A percentile compares a stretch with the other conserved stretches of the same genome.
These are phyloP conservation scores for Campoletis sonorensis DNA, from an alignment of 1,140 invertebrate genomes.

Conservation along the genomic window DNA sequence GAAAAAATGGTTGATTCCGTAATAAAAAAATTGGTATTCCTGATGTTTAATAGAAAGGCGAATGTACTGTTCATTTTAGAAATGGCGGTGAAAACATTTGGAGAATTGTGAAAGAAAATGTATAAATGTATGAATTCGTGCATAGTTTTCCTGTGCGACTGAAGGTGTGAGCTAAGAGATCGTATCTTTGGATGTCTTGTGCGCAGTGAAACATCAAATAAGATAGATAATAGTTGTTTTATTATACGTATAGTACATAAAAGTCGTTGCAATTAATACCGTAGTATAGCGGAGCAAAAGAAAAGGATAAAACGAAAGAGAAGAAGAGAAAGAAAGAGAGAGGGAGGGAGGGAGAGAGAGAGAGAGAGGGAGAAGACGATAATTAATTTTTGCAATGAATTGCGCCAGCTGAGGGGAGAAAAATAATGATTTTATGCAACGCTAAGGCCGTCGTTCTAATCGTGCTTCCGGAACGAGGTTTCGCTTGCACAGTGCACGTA, in stretches of 20 bases:
- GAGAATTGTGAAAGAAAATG: constrained; percentile 29
- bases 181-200: constrained; percentile 9
- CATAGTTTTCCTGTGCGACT: neutral
- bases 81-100: neutral
- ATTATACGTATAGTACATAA: constrained; percentile 25
- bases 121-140: constrained; percentile 39
- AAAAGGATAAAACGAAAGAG: neutral
- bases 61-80: neutral
- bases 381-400: constrained; percentile 52
- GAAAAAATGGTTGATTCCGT: too few species aligned
- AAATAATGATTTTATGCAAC: constrained; percentile 44
- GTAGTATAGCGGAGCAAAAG: neutral
- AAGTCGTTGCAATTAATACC: constrained; percentile 42
- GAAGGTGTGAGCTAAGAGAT: constrained; percentile 29
- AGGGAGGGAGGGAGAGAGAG: constrained; percentile 21
- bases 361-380: constrained; percentile 32
- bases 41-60: too few species aligned
- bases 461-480: constrained; percentile 41
- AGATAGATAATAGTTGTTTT: constrained; percentile 22
- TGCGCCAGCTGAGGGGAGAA: constrained; percentile 23
- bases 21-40: neutral
- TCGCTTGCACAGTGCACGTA: constrained; percentile 12
- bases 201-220: neutral
- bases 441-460: constrained; percentile 35
- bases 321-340: too few species aligned